phyloP scores from a whole-genome alignment of 2,797 vertebrate species.

The Coendou prehensilis region DNA sequence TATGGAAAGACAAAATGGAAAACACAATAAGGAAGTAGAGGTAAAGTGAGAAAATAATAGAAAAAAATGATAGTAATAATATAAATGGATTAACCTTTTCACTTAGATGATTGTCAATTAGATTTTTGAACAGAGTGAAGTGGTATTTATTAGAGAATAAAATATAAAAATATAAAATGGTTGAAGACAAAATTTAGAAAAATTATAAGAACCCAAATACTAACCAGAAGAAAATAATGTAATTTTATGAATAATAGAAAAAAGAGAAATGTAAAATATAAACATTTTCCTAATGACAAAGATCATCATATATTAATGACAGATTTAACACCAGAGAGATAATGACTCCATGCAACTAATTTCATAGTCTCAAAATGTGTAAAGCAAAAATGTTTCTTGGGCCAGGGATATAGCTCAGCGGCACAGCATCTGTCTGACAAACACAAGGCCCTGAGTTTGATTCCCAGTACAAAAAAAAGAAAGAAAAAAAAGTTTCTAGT shows the following conservation, averaged over 20 bases:
- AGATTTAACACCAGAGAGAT: neutral
- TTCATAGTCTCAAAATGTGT: neutral
- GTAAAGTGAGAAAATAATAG: neutral
- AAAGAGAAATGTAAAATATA: neutral
- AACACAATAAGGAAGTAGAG: neutral
- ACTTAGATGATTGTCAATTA: neutral
- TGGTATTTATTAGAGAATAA: neutral
- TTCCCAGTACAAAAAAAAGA: too few relatives aligned
- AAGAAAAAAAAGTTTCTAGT: neutral
- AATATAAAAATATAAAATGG: slow-evolving; percentile 15
- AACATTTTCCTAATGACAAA: neutral
- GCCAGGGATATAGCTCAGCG: too few relatives aligned
- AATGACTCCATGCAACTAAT: neutral
- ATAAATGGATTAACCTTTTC: neutral
- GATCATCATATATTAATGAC: neutral
- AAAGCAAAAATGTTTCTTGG: neutral
- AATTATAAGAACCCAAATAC: neutral
- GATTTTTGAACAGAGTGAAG: neutral
- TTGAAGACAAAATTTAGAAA: slow-evolving; percentile 31
- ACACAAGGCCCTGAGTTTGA: too few relatives aligned
- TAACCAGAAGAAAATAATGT: neutral
- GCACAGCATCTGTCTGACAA: too few relatives aligned
- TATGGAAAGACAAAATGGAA: neutral
- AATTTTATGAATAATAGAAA: neutral
- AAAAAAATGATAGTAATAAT: neutral